Conservation (phyloP, 2,888 invertebrate genomes). For the Drosophila stalkeri region DNA sequence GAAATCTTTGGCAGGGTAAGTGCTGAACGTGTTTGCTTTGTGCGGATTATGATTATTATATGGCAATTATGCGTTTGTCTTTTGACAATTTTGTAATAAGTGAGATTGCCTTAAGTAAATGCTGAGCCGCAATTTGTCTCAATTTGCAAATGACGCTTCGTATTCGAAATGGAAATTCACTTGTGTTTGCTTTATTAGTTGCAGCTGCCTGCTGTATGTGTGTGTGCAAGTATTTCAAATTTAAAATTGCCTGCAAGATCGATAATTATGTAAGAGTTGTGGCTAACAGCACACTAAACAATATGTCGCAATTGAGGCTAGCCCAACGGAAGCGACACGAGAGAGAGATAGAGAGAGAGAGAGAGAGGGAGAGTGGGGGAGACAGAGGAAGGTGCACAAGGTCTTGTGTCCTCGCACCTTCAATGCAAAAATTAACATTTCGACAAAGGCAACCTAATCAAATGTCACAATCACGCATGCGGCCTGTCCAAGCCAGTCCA, state of each 20-base stretch:
- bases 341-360: neutral
- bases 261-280: conserved; percentile 52
- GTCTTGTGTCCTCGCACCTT: conserved; percentile 50
- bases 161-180: conserved; percentile 39
- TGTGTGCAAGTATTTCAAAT: conserved; percentile 13
- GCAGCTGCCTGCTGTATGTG: neutral
- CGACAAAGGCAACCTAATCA: conserved; percentile 82
- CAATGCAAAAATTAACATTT: conserved; percentile 80
- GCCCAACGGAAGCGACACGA: neutral
- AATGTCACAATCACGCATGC: conserved; percentile 81
- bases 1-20: conserved; percentile 16
- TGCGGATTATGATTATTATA: conserved; percentile 81
- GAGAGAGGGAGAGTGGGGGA: neutral
- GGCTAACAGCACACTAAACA: conserved; percentile 45
- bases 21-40: conserved; percentile 69
- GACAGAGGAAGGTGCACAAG: neutral
- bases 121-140: conserved; percentile 62
- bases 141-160: conserved; percentile 65
- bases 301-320: conserved; percentile 61
- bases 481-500: conserved; percentile 47
- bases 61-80: conserved; percentile 78
- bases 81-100: conserved; percentile 76
- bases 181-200: conserved; percentile 33
- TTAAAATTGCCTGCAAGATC: conserved; percentile 53
- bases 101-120: conserved; percentile 71